Conservation (phyloP, 2,888 invertebrate genomes). For the Venustoraphidia nigricollis region DNA sequence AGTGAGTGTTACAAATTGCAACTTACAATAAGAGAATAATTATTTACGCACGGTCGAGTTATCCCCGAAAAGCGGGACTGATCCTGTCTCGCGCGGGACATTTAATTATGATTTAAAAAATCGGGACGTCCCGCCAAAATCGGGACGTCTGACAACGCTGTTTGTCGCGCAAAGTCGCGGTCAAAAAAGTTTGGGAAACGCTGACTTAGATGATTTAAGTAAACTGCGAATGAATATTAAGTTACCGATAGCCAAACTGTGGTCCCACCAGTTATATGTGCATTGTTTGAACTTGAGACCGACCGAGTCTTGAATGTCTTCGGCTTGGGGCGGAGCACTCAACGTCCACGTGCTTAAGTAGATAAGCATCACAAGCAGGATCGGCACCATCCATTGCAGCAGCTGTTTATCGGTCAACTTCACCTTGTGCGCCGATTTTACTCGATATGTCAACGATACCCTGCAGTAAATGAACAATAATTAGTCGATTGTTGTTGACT, state of each 20-base stretch:
- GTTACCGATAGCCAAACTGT: constrained; percentile 72
- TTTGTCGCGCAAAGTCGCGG: too few relatives aligned
- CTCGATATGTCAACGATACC: constrained; percentile 81
- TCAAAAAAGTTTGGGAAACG: too few relatives aligned
- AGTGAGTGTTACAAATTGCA: too few relatives aligned
- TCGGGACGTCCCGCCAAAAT: too few relatives aligned
- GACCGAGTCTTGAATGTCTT: constrained; percentile 58
- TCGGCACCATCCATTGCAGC: constrained; percentile 85
- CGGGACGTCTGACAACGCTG: too few relatives aligned
- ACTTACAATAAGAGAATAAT: too few relatives aligned
- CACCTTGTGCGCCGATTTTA: constrained; percentile 84
- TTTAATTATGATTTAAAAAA: too few relatives aligned
- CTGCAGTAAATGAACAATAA: constrained; percentile 33
- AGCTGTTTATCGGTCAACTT: constrained; percentile 86
- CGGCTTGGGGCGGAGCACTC: constrained; percentile 69
- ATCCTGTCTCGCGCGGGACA: too few relatives aligned
- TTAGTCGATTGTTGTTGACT: neutral
- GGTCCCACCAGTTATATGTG: constrained; percentile 89
- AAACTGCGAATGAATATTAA: neutral
- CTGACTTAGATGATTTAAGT: neutral
- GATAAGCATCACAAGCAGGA: constrained; percentile 75
- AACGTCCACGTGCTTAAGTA: constrained; percentile 84
- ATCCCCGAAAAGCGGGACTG: too few relatives aligned
- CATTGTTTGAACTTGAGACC: constrained; percentile 80
- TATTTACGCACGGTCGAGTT: too few relatives aligned